These are phyloP conservation scores for Pangasianodon hypophthalmus DNA, from an alignment of 2,113 vertebrate species.

Conservation along the genomic window DNA sequence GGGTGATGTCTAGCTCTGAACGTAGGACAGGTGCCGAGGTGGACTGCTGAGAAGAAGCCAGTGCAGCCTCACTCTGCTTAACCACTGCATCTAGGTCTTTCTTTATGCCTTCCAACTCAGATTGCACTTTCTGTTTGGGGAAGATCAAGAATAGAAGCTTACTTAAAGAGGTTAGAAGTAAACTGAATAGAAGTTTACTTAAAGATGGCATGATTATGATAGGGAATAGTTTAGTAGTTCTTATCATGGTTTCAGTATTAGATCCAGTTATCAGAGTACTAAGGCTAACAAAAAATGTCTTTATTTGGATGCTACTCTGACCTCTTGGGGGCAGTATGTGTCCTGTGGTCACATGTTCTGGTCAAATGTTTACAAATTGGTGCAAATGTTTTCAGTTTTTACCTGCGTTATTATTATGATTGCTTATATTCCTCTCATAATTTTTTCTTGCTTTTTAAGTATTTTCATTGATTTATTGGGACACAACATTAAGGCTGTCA, in stretches of 20 bases:
- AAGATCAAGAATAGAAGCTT: constrained; percentile 4
- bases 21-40: constrained; percentile 78
- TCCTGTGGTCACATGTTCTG: not conserved
- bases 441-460: not conserved
- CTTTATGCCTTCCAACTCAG: constrained; percentile 86
- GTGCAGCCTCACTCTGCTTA: constrained; percentile 78
- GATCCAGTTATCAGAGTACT: not conserved
- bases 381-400: not conserved
- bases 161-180: no score
- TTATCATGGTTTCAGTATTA: not conserved
- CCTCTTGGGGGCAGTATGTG: not conserved
- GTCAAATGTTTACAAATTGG: not conserved
- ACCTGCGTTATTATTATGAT: not conserved
- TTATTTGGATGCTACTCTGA: not conserved
- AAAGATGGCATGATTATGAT: not conserved
- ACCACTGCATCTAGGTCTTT: constrained; percentile 79
- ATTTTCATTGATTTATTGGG: not conserved
- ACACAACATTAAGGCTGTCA: not conserved
- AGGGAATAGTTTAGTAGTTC: not conserved
- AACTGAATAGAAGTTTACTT: no score
- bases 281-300: not conserved
- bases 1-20: constrained; percentile 86
- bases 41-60: constrained; percentile 78
- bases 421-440: not conserved
- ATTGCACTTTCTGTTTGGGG: constrained; percentile 82